A percentile compares a stretch with the other conserved stretches of the same genome.
Evolutionary conservation across 2,113 vertebrate species (phyloP).

Genomic region (Dicentrarchus labrax): DNA sequence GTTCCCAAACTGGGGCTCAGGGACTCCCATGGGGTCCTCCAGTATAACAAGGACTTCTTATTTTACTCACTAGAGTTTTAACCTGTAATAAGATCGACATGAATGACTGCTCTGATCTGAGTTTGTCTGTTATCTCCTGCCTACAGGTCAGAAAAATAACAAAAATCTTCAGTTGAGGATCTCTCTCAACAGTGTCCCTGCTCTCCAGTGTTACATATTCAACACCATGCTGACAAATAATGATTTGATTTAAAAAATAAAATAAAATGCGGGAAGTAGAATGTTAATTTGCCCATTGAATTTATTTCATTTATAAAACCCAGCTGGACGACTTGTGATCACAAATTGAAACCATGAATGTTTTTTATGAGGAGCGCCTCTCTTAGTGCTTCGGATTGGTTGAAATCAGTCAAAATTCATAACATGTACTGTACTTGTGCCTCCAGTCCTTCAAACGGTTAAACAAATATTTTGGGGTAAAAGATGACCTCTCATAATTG

Average conservation of each 20-base stretch:
- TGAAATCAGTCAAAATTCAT: constrained; percentile 45
- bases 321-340: constrained; percentile 33
- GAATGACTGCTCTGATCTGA: constrained; percentile 2
- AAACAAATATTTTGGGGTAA: constrained; percentile 59
- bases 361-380: constrained; percentile 26
- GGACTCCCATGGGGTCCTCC: neutral
- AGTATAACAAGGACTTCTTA: constrained; percentile 15
- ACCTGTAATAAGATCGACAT: constrained; percentile 11
- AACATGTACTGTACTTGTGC: constrained; percentile 30
- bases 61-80: constrained; percentile 13
- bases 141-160: neutral
- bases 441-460: constrained; percentile 42
- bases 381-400: constrained; percentile 9
- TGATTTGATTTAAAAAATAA: neutral
- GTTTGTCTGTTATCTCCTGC: constrained; percentile 7
- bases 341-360: constrained; percentile 47
- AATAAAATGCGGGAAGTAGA: neutral
- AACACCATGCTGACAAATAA: constrained; percentile 7
- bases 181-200: neutral
- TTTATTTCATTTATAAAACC: constrained; percentile 35
- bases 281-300: constrained; percentile 10
- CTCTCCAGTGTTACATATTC: neutral
- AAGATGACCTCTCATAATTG: constrained; percentile 54
- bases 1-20: constrained; percentile 21
- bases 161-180: constrained; percentile 8